Conservation (phyloP, 2,113 vertebrate species). For the Craseonycteris thonglongyai region DNA sequence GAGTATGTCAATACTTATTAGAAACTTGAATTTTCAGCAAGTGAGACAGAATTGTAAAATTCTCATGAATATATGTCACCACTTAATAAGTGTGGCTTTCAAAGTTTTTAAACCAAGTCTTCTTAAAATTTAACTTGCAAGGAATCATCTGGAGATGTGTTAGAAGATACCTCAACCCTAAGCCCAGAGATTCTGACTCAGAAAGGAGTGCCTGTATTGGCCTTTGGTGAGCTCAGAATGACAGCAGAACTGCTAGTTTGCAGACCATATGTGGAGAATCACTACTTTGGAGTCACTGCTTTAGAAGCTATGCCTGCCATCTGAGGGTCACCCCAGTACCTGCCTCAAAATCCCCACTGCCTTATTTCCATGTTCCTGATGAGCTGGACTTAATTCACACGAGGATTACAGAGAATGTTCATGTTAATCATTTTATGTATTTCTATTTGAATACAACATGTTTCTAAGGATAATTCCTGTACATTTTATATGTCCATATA, state of each 20-base stretch:
- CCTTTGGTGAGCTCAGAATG: neutral
- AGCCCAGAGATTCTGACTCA: neutral
- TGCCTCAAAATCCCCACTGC: accelerated
- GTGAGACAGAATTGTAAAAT: neutral
- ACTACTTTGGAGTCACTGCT: no score
- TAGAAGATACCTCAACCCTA: neutral
- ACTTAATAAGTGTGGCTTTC: neutral
- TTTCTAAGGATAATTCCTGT: neutral
- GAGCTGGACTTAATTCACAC: neutral
- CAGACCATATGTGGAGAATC: neutral
- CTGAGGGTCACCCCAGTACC: neutral
- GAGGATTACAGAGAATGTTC: neutral
- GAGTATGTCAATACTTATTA: neutral
- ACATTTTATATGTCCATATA: neutral
- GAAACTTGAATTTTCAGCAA: neutral
- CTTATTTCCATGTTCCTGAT: accelerated
- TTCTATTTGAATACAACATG: neutral
- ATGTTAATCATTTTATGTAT: neutral
- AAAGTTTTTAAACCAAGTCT: neutral
- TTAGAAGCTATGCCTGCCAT: neutral
- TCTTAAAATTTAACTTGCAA: neutral
- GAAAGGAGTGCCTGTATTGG: neutral
- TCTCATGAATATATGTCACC: neutral
- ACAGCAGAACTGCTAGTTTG: neutral
- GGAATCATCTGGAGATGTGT: neutral